These are phyloP conservation scores for Meiosimyza decipiens DNA, from an alignment of 2,888 invertebrate species.

Conservation along the genomic window DNA sequence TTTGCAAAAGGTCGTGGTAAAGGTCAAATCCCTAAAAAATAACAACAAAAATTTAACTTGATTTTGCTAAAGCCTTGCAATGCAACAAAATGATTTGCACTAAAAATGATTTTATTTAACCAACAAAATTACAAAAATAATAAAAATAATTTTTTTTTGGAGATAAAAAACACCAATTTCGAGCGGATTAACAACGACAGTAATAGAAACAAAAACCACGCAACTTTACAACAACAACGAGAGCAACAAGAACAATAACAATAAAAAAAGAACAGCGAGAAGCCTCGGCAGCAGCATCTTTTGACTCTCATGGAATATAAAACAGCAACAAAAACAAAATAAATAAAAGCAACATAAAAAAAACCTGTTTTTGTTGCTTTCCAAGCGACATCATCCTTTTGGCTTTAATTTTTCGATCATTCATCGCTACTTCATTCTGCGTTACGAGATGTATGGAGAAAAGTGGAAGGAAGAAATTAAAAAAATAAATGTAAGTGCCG, in stretches of 20 bases:
- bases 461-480: too few relatives aligned
- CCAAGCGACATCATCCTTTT: too few relatives aligned
- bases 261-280: not conserved
- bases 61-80: not conserved
- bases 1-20: slow-evolving; percentile 22
- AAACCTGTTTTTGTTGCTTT: slow-evolving; percentile 31
- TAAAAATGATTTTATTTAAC: not conserved
- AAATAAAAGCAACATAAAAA: not conserved
- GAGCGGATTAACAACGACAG: slow-evolving; percentile 11
- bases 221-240: not conserved
- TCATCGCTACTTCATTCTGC: not conserved
- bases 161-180: not conserved
- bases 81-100: slow-evolving; percentile 3
- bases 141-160: too few relatives aligned
- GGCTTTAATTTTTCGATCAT: too few relatives aligned
- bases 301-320: slow-evolving; percentile 17
- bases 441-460: not conserved
- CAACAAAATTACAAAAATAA: not conserved
- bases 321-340: slow-evolving; percentile 5
- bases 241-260: not conserved
- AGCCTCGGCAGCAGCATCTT: not conserved
- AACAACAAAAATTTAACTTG: too few relatives aligned
- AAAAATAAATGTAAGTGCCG: slow-evolving; percentile 23
- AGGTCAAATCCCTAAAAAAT: slow-evolving; percentile 17
- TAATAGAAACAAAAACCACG: not conserved